Conservation (phyloP, 2,797 vertebrate species). For the Picus viridis region DNA sequence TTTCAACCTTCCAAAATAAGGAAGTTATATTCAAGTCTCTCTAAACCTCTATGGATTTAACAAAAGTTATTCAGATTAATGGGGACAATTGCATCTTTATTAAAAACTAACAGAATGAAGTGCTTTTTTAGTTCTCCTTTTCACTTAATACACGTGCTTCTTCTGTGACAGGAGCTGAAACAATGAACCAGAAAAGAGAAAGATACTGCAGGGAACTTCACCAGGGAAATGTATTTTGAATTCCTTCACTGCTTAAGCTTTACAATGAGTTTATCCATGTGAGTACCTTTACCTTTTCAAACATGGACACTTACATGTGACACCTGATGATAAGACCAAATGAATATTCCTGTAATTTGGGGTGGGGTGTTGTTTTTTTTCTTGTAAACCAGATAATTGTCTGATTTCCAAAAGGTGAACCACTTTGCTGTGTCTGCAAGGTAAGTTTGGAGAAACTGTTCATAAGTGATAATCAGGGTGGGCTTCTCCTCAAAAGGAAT, state of each 20-base stretch:
- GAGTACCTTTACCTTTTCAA: not conserved
- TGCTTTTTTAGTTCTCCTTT: not conserved
- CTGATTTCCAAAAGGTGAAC: not conserved
- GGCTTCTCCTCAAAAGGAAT: not conserved
- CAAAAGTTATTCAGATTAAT: slow-evolving; percentile 29
- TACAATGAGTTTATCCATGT: not conserved
- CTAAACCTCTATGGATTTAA: slow-evolving; percentile 17
- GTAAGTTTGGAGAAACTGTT: not conserved
- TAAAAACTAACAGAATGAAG: slow-evolving; percentile 14
- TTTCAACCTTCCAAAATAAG: slow-evolving; percentile 22
- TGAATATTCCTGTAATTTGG: rapidly evolving
- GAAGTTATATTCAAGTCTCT: not conserved
- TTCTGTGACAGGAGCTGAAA: not conserved
- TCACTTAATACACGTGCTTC: not conserved
- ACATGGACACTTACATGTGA: rapidly evolving
- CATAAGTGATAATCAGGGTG: not conserved
- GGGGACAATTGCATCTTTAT: slow-evolving; percentile 24
- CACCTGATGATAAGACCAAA: not conserved
- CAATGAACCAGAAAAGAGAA: not conserved
- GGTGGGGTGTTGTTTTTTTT: not conserved
- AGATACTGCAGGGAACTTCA: not conserved
- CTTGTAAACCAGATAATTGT: not conserved
- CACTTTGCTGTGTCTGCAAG: not conserved
- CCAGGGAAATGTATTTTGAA: not conserved
- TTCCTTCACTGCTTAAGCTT: not conserved